Evolutionary conservation across 2,797 vertebrate genomes (phyloP).

Genomic region (Ceryle rudis): DNA sequence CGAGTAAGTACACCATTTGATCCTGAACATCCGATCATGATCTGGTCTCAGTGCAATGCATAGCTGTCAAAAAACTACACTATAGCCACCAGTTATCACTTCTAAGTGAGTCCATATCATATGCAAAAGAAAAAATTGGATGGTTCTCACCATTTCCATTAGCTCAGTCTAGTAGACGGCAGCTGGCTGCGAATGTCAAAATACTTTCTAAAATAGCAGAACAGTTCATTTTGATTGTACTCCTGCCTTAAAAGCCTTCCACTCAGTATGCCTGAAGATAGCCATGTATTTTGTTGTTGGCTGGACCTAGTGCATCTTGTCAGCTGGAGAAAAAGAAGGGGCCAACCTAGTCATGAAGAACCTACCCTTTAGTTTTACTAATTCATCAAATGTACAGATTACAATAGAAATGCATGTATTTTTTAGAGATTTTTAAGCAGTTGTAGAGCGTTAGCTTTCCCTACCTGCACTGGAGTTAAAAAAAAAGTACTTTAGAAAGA

Average conservation of each 20-base stretch:
- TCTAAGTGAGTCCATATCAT: background rate
- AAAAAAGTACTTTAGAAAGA: background rate
- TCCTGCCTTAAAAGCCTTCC: background rate
- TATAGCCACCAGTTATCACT: background rate
- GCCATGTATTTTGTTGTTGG: background rate
- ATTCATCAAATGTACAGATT: background rate
- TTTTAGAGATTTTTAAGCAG: background rate
- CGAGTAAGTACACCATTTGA: slow-evolving; percentile 76
- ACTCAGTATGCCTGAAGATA: background rate
- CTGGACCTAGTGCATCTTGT: background rate
- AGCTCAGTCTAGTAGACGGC: background rate
- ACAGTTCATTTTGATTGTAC: background rate
- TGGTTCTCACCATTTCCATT: background rate
- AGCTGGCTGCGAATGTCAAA: background rate
- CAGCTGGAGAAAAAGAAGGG: background rate
- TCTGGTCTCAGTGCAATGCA: background rate
- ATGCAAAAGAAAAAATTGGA: background rate
- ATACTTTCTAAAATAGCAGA: background rate
- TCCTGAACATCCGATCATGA: background rate
- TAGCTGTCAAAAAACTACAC: background rate
- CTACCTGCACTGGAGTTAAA: background rate
- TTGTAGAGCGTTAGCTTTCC: background rate
- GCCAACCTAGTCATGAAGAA: background rate
- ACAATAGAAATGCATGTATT: background rate
- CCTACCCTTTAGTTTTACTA: background rate